Evolutionary conservation across 2,113 vertebrate species (phyloP).

Genomic region (Calyptommatus sinebrachiatus): DNA sequence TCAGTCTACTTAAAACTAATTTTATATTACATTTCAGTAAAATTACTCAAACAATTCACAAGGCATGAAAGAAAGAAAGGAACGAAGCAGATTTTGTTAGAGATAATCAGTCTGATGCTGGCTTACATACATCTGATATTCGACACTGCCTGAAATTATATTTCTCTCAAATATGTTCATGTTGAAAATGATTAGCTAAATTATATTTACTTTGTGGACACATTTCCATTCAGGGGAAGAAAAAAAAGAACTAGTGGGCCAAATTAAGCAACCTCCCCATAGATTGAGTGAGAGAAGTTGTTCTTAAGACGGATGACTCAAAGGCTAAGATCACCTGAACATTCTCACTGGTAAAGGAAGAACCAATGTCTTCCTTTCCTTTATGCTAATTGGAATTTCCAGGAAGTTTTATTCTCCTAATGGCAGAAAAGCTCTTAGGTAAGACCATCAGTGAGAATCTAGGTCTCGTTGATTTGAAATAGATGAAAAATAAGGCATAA

Average conservation of each 20-base stretch:
- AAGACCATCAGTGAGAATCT: not conserved
- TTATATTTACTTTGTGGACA: slow-evolving; percentile 30
- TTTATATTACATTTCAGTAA: too few species aligned
- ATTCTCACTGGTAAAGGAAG: slow-evolving; percentile 46
- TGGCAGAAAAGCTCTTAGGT: not conserved
- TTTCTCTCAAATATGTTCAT: not conserved
- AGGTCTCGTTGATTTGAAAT: not conserved
- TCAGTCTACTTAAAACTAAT: too few species aligned
- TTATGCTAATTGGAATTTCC: slow-evolving; percentile 41
- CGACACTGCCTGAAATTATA: not conserved
- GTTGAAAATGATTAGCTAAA: slow-evolving; percentile 38
- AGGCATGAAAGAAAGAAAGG: too few species aligned
- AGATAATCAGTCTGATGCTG: slow-evolving; percentile 19
- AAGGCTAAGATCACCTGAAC: not conserved
- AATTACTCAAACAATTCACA: too few species aligned
- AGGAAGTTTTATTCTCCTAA: not conserved
- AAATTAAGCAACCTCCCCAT: slow-evolving; percentile 45
- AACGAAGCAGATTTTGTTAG: not conserved
- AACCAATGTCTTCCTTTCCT: slow-evolving; percentile 49
- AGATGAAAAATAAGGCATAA: accelerated
- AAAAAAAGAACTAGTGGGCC: slow-evolving; percentile 32
- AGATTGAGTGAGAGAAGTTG: slow-evolving; percentile 49
- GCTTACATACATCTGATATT: not conserved
- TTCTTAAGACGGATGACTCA: slow-evolving; percentile 46
- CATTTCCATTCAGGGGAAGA: slow-evolving; percentile 49